Conservation (phyloP, 1,140 invertebrate genomes). For the Brachionus calyciflorus region DNA sequence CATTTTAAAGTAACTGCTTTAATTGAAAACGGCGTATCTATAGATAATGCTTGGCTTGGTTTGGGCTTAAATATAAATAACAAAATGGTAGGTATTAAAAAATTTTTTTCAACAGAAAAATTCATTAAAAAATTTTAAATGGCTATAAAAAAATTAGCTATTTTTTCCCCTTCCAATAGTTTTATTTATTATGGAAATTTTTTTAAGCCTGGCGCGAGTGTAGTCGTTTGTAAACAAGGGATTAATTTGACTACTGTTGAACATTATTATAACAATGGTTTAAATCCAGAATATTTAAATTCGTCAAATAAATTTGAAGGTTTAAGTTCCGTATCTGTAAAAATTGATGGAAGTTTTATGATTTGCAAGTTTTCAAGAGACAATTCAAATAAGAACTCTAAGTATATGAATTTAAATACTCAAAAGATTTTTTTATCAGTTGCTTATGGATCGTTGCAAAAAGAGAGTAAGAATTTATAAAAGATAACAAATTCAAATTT, state of each 20-base stretch:
- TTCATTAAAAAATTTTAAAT: not conserved
- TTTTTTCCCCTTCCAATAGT: not conserved
- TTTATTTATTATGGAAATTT: too few relatives aligned
- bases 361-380: not conserved
- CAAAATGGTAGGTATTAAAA: too few relatives aligned
- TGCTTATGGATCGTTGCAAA: not conserved
- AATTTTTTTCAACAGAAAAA: not conserved
- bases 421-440: not conserved
- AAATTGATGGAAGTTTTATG: not conserved
- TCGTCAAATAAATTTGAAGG: not conserved
- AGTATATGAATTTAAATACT: not conserved
- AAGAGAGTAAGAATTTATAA: not conserved
- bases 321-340: not conserved
- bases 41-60: too few relatives aligned
- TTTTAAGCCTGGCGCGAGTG: too few relatives aligned
- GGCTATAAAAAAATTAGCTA: not conserved
- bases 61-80: too few relatives aligned
- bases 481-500: too few relatives aligned
- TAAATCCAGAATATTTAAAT: not conserved
- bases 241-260: not conserved
- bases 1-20: too few relatives aligned
- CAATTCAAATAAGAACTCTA: not conserved
- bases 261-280: not conserved
- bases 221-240: not conserved
- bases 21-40: too few relatives aligned